phyloP scores from a whole-genome alignment of 2,113 vertebrate genomes.

The Pitta sordida region DNA sequence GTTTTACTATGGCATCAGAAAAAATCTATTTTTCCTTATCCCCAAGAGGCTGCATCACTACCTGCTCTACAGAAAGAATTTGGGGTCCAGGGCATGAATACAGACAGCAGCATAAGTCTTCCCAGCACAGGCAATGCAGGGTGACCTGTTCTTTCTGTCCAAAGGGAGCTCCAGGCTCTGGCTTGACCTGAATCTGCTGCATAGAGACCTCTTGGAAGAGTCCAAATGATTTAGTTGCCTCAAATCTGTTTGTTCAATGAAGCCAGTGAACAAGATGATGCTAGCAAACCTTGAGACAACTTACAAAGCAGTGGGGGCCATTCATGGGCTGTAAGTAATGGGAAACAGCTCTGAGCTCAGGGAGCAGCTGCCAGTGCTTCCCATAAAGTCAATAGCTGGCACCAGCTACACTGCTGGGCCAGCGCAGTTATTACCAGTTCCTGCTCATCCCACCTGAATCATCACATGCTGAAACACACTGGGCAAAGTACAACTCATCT shows the following conservation, averaged over 20 bases:
- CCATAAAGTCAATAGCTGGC: background rate
- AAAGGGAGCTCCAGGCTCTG: background rate
- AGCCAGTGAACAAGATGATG: fast-evolving
- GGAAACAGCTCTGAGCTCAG: background rate
- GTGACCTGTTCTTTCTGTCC: background rate
- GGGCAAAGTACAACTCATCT: background rate
- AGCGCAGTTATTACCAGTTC: background rate
- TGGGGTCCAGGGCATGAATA: background rate
- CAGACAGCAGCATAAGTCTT: background rate
- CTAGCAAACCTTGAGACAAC: background rate
- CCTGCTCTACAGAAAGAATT: background rate
- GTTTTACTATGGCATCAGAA: background rate
- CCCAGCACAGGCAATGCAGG: background rate
- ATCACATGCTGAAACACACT: background rate
- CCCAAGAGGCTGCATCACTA: background rate
- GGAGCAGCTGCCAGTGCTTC: background rate
- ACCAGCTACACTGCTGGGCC: background rate
- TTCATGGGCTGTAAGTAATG: fast-evolving
- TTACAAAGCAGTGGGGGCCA: fast-evolving
- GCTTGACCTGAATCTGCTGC: background rate
- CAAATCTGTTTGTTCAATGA: background rate
- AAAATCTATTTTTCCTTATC: background rate
- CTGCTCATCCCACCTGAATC: background rate
- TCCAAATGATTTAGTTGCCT: background rate
- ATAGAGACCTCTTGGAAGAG: background rate